Evolutionary conservation across 2,888 invertebrate species (phyloP).

Genomic region (Crematogaster levior): DNA sequence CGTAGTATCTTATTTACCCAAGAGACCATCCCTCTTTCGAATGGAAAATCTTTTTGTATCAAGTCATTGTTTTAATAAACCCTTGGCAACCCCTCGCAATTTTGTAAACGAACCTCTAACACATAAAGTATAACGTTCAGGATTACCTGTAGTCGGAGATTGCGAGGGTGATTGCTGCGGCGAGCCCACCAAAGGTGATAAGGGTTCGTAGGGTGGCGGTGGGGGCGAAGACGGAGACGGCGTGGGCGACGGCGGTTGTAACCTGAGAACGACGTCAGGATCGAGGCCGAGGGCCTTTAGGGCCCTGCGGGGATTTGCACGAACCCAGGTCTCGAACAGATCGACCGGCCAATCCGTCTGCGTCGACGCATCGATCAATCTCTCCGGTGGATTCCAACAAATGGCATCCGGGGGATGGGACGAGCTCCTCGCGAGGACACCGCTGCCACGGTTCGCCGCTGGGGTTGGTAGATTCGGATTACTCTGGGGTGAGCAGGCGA

Average conservation of each 20-base stretch:
- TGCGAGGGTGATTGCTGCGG: slow-evolving; percentile 86
- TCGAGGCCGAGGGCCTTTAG: slow-evolving; percentile 91
- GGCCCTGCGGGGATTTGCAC: slow-evolving; percentile 91
- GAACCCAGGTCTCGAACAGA: slow-evolving; percentile 89
- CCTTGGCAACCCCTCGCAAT: background rate
- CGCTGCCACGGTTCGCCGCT: slow-evolving; percentile 79
- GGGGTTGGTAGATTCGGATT: slow-evolving; percentile 92
- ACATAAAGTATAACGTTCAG: background rate
- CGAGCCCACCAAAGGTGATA: slow-evolving; percentile 85
- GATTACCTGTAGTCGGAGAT: slow-evolving; percentile 80
- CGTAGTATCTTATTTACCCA: background rate
- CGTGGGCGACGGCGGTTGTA: slow-evolving; percentile 79
- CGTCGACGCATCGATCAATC: slow-evolving; percentile 85
- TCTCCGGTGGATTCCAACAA: slow-evolving; percentile 89
- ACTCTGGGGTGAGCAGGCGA: slow-evolving; percentile 93
- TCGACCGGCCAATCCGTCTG: slow-evolving; percentile 90
- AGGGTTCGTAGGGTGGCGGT: slow-evolving; percentile 86
- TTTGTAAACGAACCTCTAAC: background rate
- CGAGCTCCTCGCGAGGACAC: slow-evolving; percentile 91
- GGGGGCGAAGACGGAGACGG: slow-evolving; percentile 82
- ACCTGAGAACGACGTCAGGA: slow-evolving; percentile 86
- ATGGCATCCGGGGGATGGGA: slow-evolving; percentile 95
- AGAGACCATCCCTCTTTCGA: background rate
- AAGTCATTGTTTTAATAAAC: slow-evolving; percentile 12
- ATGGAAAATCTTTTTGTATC: background rate